These are phyloP conservation scores for Homarus americanus DNA, from an alignment of 1,140 invertebrate genomes.

Conservation along the genomic window DNA sequence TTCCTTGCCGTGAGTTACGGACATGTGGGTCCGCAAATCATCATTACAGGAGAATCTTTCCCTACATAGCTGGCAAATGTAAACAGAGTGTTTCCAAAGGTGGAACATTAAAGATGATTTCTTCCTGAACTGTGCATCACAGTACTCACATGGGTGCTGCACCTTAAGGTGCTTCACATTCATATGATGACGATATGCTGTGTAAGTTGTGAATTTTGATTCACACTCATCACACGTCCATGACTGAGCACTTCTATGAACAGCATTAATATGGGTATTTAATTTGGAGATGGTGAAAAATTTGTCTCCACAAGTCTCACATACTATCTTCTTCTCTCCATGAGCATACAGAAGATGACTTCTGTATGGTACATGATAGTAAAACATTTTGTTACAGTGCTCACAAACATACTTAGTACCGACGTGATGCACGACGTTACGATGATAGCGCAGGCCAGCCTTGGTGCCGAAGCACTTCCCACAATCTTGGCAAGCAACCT, in stretches of 20 bases:
- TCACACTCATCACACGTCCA: conserved; percentile 69
- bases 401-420: conserved; percentile 68
- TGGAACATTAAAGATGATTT: conserved; percentile 66
- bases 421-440: conserved; percentile 63
- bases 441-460: conserved; percentile 71
- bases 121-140: conserved; percentile 65
- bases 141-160: conserved; percentile 65
- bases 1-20: conserved; percentile 39
- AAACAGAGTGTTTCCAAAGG: conserved; percentile 68
- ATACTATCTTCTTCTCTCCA: conserved; percentile 73
- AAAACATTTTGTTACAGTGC: conserved; percentile 70
- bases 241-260: conserved; percentile 70
- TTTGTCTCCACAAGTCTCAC: conserved; percentile 73
- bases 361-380: conserved; percentile 71
- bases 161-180: conserved; percentile 69
- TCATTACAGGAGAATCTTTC: conserved; percentile 37
- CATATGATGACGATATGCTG: conserved; percentile 70
- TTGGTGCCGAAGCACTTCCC: conserved; percentile 70
- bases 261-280: conserved; percentile 74
- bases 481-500: conserved; percentile 65
- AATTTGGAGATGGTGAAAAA: conserved; percentile 74
- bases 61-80: conserved; percentile 60
- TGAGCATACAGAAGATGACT: conserved; percentile 72
- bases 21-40: conserved; percentile 53
- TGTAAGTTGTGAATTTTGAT: conserved; percentile 70